A percentile compares a stretch with the other conserved stretches of the same genome.
Evolutionary conservation across 2,113 vertebrate genomes (phyloP).

Genomic region (Pterophyllum scalare): DNA sequence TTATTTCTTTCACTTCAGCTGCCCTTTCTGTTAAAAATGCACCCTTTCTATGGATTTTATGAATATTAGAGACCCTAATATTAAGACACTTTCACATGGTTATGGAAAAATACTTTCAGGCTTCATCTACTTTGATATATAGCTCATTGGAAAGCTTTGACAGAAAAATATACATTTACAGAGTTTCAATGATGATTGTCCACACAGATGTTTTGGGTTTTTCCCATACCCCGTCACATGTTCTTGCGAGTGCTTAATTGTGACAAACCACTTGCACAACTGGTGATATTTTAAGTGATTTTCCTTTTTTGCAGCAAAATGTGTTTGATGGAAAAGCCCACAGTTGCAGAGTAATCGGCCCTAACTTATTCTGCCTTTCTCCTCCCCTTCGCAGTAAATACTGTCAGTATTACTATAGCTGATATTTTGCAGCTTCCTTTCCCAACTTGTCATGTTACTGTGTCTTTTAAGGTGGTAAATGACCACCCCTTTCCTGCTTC

Average conservation of each 20-base stretch:
- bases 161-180: slow-evolving; percentile 32
- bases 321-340: slow-evolving; percentile 18
- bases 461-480: slow-evolving; percentile 26
- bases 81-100: slow-evolving; percentile 34
- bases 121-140: slow-evolving; percentile 41
- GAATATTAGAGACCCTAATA: slow-evolving; percentile 12
- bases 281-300: slow-evolving; percentile 32
- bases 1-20: slow-evolving; percentile 27
- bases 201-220: slow-evolving; percentile 34
- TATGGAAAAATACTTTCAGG: slow-evolving; percentile 18
- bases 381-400: slow-evolving; percentile 40
- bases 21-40: slow-evolving; percentile 19
- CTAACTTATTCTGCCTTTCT: background rate
- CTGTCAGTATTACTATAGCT: background rate
- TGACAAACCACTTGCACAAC: background rate
- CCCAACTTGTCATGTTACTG: slow-evolving; percentile 16
- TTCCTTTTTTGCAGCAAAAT: slow-evolving; percentile 14
- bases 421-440: slow-evolving; percentile 43
- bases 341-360: slow-evolving; percentile 16
- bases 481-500: background rate
- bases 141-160: slow-evolving; percentile 30
- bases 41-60: slow-evolving; percentile 19
- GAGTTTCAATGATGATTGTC: slow-evolving; percentile 37
- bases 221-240: background rate
- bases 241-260: slow-evolving; percentile 41